phyloP scores from a whole-genome alignment of 2,888 invertebrate species.

The Platerodrilus igneus region DNA sequence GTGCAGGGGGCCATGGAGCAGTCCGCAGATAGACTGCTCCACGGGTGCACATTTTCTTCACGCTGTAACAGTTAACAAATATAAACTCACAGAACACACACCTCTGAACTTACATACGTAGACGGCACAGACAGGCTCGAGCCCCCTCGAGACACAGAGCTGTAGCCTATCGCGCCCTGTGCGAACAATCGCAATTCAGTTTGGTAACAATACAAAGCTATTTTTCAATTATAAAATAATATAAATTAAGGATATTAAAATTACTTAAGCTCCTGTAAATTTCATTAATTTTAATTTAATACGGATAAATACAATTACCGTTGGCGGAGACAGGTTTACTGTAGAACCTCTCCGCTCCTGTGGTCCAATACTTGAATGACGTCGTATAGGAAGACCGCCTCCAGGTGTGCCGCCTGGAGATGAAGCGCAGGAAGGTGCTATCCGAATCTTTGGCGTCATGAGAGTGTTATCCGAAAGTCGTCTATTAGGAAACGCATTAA shows the following conservation, averaged over 20 bases:
- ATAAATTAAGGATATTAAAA: too few relatives aligned
- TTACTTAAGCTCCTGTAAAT: too few relatives aligned
- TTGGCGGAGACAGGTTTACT: conserved; percentile 82
- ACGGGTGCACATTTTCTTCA: conserved; percentile 32
- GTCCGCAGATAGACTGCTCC: conserved; percentile 27
- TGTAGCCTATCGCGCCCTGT: conserved; percentile 49
- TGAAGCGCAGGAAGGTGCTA: conserved; percentile 84
- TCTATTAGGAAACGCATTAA: conserved; percentile 74
- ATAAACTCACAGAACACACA: conserved; percentile 27
- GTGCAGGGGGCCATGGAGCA: conserved; percentile 30
- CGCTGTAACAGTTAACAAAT: conserved; percentile 33
- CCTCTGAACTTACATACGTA: conserved; percentile 55
- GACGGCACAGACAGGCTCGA: conserved; percentile 82
- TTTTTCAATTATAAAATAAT: too few relatives aligned
- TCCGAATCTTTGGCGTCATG: conserved; percentile 84
- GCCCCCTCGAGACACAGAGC: conserved; percentile 56
- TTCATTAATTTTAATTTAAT: conserved; percentile 7
- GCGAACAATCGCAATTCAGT: conserved; percentile 57
- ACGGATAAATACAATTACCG: conserved; percentile 54
- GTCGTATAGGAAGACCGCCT: conserved; percentile 74
- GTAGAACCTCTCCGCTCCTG: conserved; percentile 82
- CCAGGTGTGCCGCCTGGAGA: conserved; percentile 70
- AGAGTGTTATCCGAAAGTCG: conserved; percentile 88
- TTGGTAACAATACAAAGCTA: too few relatives aligned
- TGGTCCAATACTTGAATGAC: conserved; percentile 88